Conservation (phyloP, 2,888 invertebrate species). For the Sphecodes monilicornis region DNA sequence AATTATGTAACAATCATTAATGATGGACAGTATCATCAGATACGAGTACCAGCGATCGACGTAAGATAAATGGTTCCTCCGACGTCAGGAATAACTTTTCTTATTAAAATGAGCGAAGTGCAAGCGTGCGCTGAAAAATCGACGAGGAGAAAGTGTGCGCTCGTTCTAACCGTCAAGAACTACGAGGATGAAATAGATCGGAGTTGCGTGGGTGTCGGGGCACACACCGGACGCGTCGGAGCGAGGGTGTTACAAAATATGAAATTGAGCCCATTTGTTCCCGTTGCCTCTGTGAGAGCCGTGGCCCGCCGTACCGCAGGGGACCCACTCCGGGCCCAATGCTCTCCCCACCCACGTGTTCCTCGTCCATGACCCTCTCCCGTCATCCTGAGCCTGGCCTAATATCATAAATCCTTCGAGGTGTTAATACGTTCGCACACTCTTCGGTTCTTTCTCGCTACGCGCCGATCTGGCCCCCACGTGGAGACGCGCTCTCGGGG, state of each 20-base stretch:
- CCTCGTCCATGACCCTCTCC: conserved; percentile 44
- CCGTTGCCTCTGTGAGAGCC: conserved; percentile 76
- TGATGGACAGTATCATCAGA: background rate
- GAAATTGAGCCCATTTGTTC: conserved; percentile 83
- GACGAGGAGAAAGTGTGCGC: background rate
- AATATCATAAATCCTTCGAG: conserved; percentile 83
- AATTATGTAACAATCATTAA: no score
- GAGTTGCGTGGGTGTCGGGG: conserved; percentile 70
- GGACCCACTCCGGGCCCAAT: conserved; percentile 68
- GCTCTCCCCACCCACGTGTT: conserved; percentile 43
- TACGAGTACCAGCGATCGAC: background rate
- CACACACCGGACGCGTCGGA: conserved; percentile 51
- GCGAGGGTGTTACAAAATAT: conserved; percentile 80
- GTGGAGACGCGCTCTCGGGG: conserved; percentile 54
- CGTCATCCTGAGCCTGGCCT: conserved; percentile 52
- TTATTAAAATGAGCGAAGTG: background rate
- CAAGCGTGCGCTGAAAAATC: background rate
- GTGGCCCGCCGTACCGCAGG: conserved; percentile 76
- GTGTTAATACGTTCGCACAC: conserved; percentile 83
- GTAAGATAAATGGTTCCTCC: background rate
- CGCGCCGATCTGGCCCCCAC: conserved; percentile 66
- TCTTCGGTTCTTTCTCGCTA: conserved; percentile 70
- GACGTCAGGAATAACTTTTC: background rate
- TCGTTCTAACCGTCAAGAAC: conserved; percentile 50
- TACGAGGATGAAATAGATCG: conserved; percentile 72